phyloP scores from a whole-genome alignment of 37 sponge, comb jelly and placozoan species.

The Petrosia ficiformis region DNA sequence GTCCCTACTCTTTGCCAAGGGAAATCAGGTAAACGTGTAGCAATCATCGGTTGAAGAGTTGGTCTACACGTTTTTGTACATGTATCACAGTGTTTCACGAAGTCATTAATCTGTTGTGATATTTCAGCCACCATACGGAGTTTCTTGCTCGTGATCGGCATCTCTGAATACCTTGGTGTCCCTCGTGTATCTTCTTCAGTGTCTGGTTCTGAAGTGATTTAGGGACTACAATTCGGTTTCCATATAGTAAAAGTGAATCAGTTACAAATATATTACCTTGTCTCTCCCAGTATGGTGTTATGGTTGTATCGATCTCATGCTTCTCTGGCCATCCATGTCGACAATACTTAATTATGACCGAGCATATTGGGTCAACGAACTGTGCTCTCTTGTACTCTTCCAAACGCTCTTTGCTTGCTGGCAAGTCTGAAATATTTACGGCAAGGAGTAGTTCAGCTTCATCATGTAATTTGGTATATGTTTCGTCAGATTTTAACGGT shows the following conservation, averaged over 20 bases:
- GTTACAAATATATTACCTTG: slow-evolving; percentile 13
- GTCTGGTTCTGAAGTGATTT: slow-evolving; percentile 9
- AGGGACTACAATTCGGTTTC: slow-evolving; percentile 27
- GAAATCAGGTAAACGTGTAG: slow-evolving; percentile 29
- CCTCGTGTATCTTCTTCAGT: slow-evolving; percentile 27
- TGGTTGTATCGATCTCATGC: neutral
- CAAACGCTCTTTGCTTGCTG: slow-evolving; percentile 4
- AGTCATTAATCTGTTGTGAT: slow-evolving; percentile 1
- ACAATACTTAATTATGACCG: slow-evolving; percentile 13
- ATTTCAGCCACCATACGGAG: slow-evolving; percentile 56
- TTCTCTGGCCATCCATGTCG: slow-evolving; percentile 34
- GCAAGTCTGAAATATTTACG: slow-evolving; percentile 8
- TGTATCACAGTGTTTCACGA: slow-evolving; percentile 2
- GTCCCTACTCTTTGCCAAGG: slow-evolving; percentile 50
- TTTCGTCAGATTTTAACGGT: neutral
- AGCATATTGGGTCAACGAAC: slow-evolving; percentile 12
- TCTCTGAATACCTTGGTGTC: slow-evolving; percentile 31
- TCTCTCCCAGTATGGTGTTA: slow-evolving; percentile 28
- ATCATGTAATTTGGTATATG: neutral
- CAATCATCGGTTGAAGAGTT: slow-evolving; percentile 14
- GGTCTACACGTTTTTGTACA: slow-evolving; percentile 2
- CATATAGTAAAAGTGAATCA: slow-evolving; percentile 20
- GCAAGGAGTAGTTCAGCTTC: slow-evolving; percentile 16
- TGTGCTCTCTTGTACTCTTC: slow-evolving; percentile 10
- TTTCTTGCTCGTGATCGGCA: slow-evolving; percentile 6